Conservation (phyloP, 2,888 invertebrate genomes). For the Troilus luridus region DNA sequence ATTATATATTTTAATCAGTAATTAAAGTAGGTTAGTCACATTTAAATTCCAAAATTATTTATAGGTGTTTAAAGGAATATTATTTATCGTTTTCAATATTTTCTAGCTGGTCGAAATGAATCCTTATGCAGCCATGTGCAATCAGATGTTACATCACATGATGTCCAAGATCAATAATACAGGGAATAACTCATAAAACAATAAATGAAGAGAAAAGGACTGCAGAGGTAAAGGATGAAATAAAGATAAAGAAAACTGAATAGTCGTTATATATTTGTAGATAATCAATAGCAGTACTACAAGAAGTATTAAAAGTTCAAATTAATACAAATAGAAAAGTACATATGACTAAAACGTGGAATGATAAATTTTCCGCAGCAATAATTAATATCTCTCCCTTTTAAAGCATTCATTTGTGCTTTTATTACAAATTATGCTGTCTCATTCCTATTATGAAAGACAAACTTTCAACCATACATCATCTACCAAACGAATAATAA, state of each 20-base stretch:
- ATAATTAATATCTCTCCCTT: not conserved
- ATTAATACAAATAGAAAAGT: constrained; percentile 37
- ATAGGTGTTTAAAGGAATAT: not conserved
- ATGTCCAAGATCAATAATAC: constrained; percentile 69
- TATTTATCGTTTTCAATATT: not conserved
- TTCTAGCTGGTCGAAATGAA: constrained; percentile 87
- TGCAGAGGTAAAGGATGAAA: not conserved
- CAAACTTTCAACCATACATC: constrained; percentile 14
- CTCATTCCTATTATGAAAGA: constrained; percentile 18
- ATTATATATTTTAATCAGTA: not conserved
- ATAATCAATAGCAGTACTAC: constrained; percentile 34
- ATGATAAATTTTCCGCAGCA: constrained; percentile 27
- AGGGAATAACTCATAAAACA: constrained; percentile 68
- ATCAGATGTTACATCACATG: constrained; percentile 90
- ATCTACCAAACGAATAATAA: not conserved
- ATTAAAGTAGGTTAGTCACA: not conserved
- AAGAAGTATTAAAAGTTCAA: constrained; percentile 8
- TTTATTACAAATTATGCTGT: constrained; percentile 13
- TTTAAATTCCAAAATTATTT: not conserved
- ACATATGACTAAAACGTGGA: constrained; percentile 42
- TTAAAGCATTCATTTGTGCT: constrained; percentile 28
- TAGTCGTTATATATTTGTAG: constrained; percentile 49
- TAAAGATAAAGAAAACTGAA: constrained; percentile 26
- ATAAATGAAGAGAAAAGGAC: constrained; percentile 63
- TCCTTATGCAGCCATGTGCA: constrained; percentile 96